Evolutionary conservation across 2,888 invertebrate genomes (phyloP).

Genomic region (Ormia ochracea): DNA sequence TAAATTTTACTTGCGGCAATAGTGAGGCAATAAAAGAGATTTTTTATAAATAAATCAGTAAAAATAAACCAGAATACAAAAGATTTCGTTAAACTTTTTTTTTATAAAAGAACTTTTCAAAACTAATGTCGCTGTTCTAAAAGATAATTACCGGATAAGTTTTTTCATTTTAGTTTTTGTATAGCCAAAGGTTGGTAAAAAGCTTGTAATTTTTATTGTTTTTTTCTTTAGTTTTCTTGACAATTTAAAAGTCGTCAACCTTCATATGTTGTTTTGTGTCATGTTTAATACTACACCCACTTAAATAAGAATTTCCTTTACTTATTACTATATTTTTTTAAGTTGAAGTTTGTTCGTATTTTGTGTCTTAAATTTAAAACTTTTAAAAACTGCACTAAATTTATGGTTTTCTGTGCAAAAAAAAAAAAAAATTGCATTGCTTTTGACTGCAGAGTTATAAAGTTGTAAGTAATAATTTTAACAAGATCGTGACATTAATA

Average conservation of each 20-base stretch:
- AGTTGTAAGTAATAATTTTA: constrained; percentile 59
- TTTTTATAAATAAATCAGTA: not conserved
- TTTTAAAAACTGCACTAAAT: constrained; percentile 35
- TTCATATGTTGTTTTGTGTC: constrained; percentile 51
- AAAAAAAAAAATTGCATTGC: not conserved
- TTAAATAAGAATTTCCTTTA: constrained; percentile 53
- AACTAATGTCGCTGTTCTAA: constrained; percentile 44
- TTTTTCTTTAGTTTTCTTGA: constrained; percentile 9
- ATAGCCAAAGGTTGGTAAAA: constrained; percentile 3
- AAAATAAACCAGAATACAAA: not conserved
- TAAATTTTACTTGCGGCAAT: not conserved
- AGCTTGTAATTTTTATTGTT: constrained; percentile 2
- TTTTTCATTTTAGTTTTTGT: not conserved
- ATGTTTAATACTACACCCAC: constrained; percentile 58
- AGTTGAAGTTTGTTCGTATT: not conserved
- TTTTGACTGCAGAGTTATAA: constrained; percentile 26
- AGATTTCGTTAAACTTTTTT: not conserved
- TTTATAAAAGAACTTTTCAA: constrained; percentile 45
- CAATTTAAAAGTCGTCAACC: constrained; percentile 62
- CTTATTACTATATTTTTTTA: not conserved
- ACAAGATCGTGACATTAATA: constrained; percentile 60
- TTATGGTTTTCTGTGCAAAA: constrained; percentile 39
- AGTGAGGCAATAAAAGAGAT: not conserved
- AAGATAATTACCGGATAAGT: constrained; percentile 48
- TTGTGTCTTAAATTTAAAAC: constrained; percentile 18